Conservation (phyloP, 37 sponge, comb jelly and placozoan genomes). For the Hexactinellida sp. region DNA sequence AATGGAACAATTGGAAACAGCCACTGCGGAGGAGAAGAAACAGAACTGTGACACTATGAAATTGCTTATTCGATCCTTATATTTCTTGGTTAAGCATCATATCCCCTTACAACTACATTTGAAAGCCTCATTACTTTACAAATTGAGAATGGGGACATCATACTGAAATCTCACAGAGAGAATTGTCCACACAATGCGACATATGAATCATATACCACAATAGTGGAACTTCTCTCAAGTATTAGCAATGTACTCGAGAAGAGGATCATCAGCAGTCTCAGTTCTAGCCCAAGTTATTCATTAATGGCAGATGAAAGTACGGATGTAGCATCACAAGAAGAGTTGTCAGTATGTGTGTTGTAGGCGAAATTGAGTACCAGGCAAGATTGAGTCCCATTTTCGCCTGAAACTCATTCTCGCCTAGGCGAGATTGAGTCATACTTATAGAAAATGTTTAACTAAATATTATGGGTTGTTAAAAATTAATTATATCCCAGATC, state of each 20-base stretch:
- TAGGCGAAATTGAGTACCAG: too few species aligned
- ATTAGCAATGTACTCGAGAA: constrained; percentile 25
- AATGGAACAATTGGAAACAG: not conserved
- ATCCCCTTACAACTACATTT: constrained; percentile 25
- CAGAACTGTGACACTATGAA: constrained; percentile 21
- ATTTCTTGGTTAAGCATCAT: constrained; percentile 22
- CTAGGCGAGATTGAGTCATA: too few species aligned
- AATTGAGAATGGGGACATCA: constrained; percentile 26
- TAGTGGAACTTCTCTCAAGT: constrained; percentile 20
- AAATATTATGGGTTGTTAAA: too few species aligned
- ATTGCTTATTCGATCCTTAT: constrained; percentile 19
- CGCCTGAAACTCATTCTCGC: too few species aligned
- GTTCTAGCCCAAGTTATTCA: constrained; percentile 19
- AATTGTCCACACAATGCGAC: constrained; percentile 21
- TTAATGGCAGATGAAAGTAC: constrained; percentile 40
- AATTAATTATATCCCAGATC: too few species aligned
- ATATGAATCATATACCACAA: constrained; percentile 20
- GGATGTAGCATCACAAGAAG: constrained; percentile 26
- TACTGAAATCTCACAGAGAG: not conserved
- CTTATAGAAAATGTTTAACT: too few species aligned
- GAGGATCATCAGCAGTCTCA: constrained; percentile 10
- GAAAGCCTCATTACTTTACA: constrained; percentile 18
- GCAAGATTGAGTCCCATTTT: too few species aligned
- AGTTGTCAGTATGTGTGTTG: too few species aligned
- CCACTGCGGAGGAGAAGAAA: too few species aligned